Percentiles rank a stretch among this genome's conserved stretches.
Conservation (phyloP, 53 echinoderm and acorn worm genomes). For the Holothuria leucospilota region DNA sequence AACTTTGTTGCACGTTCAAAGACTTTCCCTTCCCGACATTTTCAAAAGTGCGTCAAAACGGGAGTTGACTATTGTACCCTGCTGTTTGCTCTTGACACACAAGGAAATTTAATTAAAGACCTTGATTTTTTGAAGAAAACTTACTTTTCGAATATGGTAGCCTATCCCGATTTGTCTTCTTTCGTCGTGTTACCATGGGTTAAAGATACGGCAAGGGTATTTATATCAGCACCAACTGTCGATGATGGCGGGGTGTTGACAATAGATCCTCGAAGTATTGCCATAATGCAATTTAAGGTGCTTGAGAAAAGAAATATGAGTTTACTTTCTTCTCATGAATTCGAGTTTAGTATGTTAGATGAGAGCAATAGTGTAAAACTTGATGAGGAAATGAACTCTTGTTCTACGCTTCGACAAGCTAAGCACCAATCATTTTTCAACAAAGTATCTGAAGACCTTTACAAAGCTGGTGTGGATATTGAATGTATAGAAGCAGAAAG, state of each 20-base stretch:
- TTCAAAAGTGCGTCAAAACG: background rate
- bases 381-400: too few relatives aligned
- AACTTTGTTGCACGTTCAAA: too few relatives aligned
- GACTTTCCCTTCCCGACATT: too few relatives aligned
- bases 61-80: background rate
- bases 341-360: background rate
- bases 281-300: background rate
- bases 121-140: background rate
- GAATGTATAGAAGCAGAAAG: constrained; percentile 40
- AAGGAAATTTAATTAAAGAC: background rate
- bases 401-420: too few relatives aligned
- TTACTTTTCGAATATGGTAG: background rate
- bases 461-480: too few relatives aligned
- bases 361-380: background rate
- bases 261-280: background rate
- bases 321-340: background rate
- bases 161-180: background rate
- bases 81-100: background rate
- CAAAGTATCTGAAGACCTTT: background rate
- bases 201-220: background rate
- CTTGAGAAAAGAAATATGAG: background rate
- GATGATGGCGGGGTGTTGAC: background rate
- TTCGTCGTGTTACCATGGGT: background rate
- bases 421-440: background rate
- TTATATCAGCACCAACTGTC: too few relatives aligned